Evolutionary conservation across 2,113 vertebrate genomes (phyloP).

Genomic region (Corydoras maculifer): DNA sequence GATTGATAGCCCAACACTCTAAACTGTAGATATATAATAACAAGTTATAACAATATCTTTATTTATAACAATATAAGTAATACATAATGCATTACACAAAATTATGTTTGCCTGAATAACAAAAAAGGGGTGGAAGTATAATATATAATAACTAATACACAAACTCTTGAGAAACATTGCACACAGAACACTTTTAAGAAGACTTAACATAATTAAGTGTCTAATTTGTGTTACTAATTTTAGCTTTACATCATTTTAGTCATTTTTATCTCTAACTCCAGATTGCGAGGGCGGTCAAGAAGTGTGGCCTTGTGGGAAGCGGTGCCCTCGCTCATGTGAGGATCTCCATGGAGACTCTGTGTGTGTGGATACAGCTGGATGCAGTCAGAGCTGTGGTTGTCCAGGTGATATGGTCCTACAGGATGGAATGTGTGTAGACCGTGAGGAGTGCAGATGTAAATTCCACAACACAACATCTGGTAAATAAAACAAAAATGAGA

Average conservation of each 20-base stretch:
- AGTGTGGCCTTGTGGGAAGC: constrained; percentile 68
- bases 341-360: constrained; percentile 68
- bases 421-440: constrained; percentile 67
- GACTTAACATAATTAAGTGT: too few relatives aligned
- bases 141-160: too few relatives aligned
- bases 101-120: too few relatives aligned
- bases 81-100: too few relatives aligned
- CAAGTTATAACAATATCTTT: too few relatives aligned
- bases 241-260: too few relatives aligned
- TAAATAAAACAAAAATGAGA: constrained; percentile 35
- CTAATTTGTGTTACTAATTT: neutral
- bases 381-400: constrained; percentile 71
- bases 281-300: constrained; percentile 69
- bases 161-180: too few relatives aligned
- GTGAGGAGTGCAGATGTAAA: constrained; percentile 70
- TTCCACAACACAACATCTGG: constrained; percentile 61
- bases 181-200: too few relatives aligned
- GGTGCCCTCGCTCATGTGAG: constrained; percentile 75
- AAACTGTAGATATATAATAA: too few relatives aligned
- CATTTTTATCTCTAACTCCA: constrained; percentile 37
- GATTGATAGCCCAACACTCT: too few relatives aligned
- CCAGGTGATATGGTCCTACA: constrained; percentile 67
- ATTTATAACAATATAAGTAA: too few relatives aligned
- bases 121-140: too few relatives aligned
- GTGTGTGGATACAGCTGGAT: constrained; percentile 60